Percentiles rank a stretch among this genome's conserved stretches.
Conservation (phyloP, 2,113 vertebrate species). For the Bolborhynchus lineola region DNA sequence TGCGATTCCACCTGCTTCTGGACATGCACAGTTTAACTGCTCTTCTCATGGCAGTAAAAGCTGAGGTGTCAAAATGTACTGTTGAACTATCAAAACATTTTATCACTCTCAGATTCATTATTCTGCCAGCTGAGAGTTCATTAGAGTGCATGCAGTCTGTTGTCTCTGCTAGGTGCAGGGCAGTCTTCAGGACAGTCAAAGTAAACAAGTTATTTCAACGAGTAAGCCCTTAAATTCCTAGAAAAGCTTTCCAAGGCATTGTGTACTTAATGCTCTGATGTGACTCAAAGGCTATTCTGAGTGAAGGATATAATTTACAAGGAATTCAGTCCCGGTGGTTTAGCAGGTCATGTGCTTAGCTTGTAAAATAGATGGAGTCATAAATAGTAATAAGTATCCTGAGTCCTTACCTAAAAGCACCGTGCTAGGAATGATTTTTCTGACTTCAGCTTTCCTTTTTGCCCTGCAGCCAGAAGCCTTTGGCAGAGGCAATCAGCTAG, state of each 20-base stretch:
- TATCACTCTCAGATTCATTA: background rate
- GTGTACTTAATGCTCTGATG: background rate
- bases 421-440: background rate
- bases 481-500: background rate
- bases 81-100: background rate
- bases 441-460: background rate
- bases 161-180: background rate
- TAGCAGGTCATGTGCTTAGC: background rate
- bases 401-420: background rate
- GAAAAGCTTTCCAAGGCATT: background rate
- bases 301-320: background rate
- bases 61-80: background rate
- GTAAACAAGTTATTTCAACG: background rate
- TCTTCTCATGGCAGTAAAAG: background rate
- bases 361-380: background rate
- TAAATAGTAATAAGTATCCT: background rate
- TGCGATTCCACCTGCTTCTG: background rate
- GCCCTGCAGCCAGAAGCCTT: background rate
- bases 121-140: background rate
- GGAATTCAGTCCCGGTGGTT: background rate
- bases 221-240: background rate
- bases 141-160: rapidly evolving
- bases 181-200: background rate
- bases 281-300: background rate
- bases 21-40: background rate